Conservation (phyloP, 2,113 vertebrate genomes). For the Bos taurus region ARS-UCD2.0 NC_037332.1:118839001-118839500, state of each 20-base stretch:
- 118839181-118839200: accelerated
- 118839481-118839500: accelerated
- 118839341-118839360: accelerated
- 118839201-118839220: accelerated
- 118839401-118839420: accelerated
- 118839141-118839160: accelerated
- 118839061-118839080: background rate
- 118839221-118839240: background rate
- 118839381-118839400: accelerated
- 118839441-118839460: accelerated
- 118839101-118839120: background rate
- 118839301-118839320: accelerated
- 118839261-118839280: no score
- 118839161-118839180: accelerated
- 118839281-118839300: accelerated
- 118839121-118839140: accelerated
- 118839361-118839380: accelerated
- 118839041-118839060: background rate
- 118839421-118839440: accelerated
- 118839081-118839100: no score
- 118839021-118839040: accelerated
- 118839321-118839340: accelerated
- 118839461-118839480: accelerated
- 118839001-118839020: no score
- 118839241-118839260: background rate